phyloP scores from a whole-genome alignment of 2,113 vertebrate genomes.

The Perca flavescens region DNA sequence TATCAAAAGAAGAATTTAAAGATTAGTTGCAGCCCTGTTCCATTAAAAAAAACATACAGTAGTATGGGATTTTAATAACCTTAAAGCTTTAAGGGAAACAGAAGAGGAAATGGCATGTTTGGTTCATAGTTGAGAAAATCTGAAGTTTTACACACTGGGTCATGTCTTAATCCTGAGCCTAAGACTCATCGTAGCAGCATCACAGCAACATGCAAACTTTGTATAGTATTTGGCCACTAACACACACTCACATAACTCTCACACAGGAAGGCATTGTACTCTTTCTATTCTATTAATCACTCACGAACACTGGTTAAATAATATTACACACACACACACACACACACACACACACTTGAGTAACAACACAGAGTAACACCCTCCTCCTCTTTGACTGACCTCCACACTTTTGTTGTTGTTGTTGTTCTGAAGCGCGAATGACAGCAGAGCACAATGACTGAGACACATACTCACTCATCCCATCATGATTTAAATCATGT shows the following conservation, averaged over 20 bases:
- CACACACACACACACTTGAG: too few species aligned
- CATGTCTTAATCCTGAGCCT: too few species aligned
- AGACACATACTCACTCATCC: background rate
- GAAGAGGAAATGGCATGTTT: too few species aligned
- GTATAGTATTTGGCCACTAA: background rate
- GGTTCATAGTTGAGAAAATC: too few species aligned
- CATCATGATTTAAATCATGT: conserved; percentile 25
- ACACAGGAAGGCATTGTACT: background rate
- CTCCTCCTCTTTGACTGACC: conserved; percentile 15
- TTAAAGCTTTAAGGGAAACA: too few species aligned
- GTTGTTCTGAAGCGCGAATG: conserved; percentile 11
- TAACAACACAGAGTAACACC: too few species aligned
- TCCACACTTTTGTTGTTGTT: conserved; percentile 28
- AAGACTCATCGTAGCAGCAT: background rate
- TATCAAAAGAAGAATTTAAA: too few species aligned
- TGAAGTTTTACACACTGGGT: too few species aligned
- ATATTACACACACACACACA: background rate
- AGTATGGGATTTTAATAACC: too few species aligned
- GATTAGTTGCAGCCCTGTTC: too few species aligned
- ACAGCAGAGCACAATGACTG: background rate
- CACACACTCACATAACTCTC: background rate
- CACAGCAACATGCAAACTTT: background rate
- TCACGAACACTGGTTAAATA: background rate
- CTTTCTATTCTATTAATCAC: conserved; percentile 13
- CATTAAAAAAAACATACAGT: too few species aligned